Percentiles rank a stretch among this genome's conserved stretches.
phyloP scores from a whole-genome alignment of 2,888 invertebrate species.

The Byasa hedistus region DNA sequence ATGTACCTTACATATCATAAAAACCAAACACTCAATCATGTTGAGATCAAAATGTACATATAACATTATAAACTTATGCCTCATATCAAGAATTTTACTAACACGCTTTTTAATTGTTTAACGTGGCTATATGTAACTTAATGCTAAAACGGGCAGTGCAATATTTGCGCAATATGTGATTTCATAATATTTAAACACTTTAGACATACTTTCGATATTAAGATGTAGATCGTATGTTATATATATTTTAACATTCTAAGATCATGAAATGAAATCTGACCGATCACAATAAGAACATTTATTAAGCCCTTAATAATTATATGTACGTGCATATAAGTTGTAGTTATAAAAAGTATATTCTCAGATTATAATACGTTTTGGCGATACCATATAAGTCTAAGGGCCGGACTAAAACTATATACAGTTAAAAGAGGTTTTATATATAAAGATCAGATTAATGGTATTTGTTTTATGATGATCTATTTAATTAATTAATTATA shows the following conservation, averaged over 20 bases:
- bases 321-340: neutral
- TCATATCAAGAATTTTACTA: conserved; percentile 50
- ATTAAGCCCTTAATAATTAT: too few relatives aligned
- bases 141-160: conserved; percentile 75
- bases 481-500: neutral
- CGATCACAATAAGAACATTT: too few relatives aligned
- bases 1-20: conserved; percentile 75
- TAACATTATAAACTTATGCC: conserved; percentile 53
- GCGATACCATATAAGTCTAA: neutral
- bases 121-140: conserved; percentile 43
- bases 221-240: conserved; percentile 49
- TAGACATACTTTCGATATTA: conserved; percentile 65
- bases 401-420: neutral
- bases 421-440: neutral
- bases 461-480: neutral
- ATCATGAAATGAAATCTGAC: neutral
- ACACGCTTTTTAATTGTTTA: conserved; percentile 42
- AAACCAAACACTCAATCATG: conserved; percentile 73
- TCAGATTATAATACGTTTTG: neutral
- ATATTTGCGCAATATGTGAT: conserved; percentile 62
- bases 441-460: neutral
- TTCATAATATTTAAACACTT: conserved; percentile 48
- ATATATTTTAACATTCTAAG: neutral
- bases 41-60: conserved; percentile 80
- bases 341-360: neutral